Percentiles rank a stretch among this genome's conserved stretches.
Evolutionary conservation across 2,113 vertebrate species (phyloP).

Genomic region (Syrrhaptes paradoxus): DNA sequence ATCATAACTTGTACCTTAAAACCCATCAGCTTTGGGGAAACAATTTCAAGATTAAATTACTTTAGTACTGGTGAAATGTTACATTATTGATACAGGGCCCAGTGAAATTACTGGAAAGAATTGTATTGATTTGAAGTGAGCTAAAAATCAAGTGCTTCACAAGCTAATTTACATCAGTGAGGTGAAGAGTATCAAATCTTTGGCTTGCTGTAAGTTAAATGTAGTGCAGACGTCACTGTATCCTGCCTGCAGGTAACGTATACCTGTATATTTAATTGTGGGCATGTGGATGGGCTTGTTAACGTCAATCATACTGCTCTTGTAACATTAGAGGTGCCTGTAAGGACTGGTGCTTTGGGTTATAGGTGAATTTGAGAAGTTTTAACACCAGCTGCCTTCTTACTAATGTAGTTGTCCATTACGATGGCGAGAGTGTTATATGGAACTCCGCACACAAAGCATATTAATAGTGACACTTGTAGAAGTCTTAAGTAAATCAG

Average conservation of each 20-base stretch:
- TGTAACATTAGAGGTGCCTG: background rate
- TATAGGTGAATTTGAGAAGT: background rate
- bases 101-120: background rate
- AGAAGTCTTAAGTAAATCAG: background rate
- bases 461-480: background rate
- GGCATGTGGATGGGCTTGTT: background rate
- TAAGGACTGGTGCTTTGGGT: background rate
- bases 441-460: background rate
- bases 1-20: background rate
- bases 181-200: background rate
- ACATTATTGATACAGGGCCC: background rate
- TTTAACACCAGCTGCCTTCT: background rate
- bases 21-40: background rate
- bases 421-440: background rate
- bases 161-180: background rate
- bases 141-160: background rate
- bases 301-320: background rate
- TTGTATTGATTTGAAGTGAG: background rate
- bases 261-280: background rate
- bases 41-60: constrained; percentile 24
- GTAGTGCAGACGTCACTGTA: background rate
- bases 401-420: background rate
- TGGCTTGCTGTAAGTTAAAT: background rate
- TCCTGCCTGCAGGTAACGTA: background rate
- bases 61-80: background rate